Evolutionary conservation across 2,797 vertebrate species (phyloP).

Genomic region (Cirrhinus molitorella): DNA sequence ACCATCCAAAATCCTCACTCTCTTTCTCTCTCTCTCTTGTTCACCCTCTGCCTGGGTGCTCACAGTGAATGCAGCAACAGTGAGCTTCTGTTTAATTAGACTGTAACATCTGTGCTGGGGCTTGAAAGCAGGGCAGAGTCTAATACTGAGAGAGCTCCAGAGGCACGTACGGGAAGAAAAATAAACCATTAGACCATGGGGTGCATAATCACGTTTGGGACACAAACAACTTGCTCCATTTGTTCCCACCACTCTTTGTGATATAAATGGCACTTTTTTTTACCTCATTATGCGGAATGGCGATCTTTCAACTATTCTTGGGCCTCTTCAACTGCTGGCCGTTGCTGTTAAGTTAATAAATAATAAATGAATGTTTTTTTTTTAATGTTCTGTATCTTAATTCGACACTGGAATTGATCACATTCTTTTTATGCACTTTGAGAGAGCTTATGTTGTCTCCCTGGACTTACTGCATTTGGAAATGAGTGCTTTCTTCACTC

Average conservation of each 20-base stretch:
- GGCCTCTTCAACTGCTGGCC: neutral
- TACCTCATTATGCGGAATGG: slow-evolving; percentile 13
- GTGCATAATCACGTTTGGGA: slow-evolving; percentile 46
- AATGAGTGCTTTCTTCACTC: slow-evolving; percentile 23
- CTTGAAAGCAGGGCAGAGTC: slow-evolving; percentile 48
- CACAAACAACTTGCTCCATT: slow-evolving; percentile 53
- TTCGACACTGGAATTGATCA: slow-evolving; percentile 14
- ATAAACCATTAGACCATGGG: slow-evolving; percentile 54
- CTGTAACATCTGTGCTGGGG: slow-evolving; percentile 63
- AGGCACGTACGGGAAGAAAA: slow-evolving; percentile 35
- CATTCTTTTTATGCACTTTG: neutral
- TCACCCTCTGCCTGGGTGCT: slow-evolving; percentile 44
- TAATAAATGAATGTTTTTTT: neutral
- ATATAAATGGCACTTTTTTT: slow-evolving; percentile 41
- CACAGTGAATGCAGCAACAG: slow-evolving; percentile 52
- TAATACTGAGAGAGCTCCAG: slow-evolving; percentile 49
- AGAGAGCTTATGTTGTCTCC: slow-evolving; percentile 12
- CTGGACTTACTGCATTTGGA: slow-evolving; percentile 21
- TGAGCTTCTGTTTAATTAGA: slow-evolving; percentile 66
- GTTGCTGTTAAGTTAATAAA: neutral
- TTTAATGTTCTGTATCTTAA: neutral
- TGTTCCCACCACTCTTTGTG: slow-evolving; percentile 37
- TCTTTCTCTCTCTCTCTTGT: slow-evolving; percentile 48
- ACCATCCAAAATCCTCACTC: slow-evolving; percentile 50
- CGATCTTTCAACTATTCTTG: neutral